A percentile compares a stretch with the other conserved stretches of the same genome.
Conservation (phyloP, 2,888 invertebrate genomes). For the Brachylomia viminalis region DNA sequence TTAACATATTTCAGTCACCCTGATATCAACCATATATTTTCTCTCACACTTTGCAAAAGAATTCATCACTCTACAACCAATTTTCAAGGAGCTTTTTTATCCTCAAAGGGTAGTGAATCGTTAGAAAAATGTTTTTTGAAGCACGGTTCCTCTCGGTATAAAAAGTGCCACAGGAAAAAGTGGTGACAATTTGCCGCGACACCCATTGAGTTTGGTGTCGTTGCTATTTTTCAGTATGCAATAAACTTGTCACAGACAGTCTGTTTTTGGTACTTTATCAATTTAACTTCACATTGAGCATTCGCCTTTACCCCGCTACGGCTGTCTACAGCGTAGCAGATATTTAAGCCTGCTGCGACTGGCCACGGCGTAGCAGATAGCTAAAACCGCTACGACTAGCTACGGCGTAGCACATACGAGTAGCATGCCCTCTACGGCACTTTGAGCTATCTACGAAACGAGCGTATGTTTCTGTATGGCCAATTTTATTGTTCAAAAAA, state of each 20-base stretch:
- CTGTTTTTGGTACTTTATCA: constrained; percentile 24
- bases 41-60: constrained; percentile 25
- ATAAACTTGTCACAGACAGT: constrained; percentile 43
- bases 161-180: constrained; percentile 31
- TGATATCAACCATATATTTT: not conserved
- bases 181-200: constrained; percentile 35
- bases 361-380: constrained; percentile 28
- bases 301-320: not conserved
- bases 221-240: constrained; percentile 35
- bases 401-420: constrained; percentile 34
- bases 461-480: not conserved
- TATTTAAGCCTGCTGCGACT: not conserved
- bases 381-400: not conserved
- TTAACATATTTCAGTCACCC: not conserved
- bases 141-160: constrained; percentile 19
- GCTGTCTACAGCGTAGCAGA: constrained; percentile 30
- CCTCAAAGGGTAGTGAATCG: constrained; percentile 35
- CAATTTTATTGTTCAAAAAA: not conserved
- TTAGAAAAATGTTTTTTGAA: constrained; percentile 48
- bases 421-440: not conserved
- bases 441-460: not conserved
- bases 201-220: constrained; percentile 22
- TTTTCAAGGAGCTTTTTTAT: constrained; percentile 36
- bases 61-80: constrained; percentile 26
- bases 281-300: constrained; percentile 6